Percentiles rank a stretch among this genome's conserved stretches.
phyloP scores from a whole-genome alignment of 2,888 invertebrate species.

The Polydrusus pterygomalis region DNA sequence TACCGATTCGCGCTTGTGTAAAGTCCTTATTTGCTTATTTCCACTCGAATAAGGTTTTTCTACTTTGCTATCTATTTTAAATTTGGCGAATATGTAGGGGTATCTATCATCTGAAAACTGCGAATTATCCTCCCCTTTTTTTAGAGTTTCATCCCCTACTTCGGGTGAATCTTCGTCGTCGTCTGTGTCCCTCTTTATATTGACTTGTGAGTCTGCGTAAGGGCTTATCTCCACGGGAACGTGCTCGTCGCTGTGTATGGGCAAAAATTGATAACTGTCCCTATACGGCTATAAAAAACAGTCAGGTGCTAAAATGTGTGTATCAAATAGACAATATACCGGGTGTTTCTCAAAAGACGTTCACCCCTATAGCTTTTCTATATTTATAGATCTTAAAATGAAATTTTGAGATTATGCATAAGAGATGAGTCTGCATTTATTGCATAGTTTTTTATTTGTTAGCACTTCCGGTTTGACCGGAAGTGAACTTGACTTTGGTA shows the following conservation, averaged over 20 bases:
- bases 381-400: too few species aligned
- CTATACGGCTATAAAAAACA: slow-evolving; percentile 59
- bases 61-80: slow-evolving; percentile 62
- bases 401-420: too few species aligned
- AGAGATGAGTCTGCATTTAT: too few species aligned
- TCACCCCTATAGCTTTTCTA: too few species aligned
- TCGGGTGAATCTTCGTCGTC: slow-evolving; percentile 16
- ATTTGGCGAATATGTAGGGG: slow-evolving; percentile 64
- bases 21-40: slow-evolving; percentile 24
- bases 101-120: slow-evolving; percentile 57
- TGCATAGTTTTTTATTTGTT: too few species aligned
- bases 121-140: slow-evolving; percentile 31
- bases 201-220: slow-evolving; percentile 17
- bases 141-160: slow-evolving; percentile 48
- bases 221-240: slow-evolving; percentile 60
- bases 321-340: too few species aligned
- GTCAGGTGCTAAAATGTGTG: too few species aligned
- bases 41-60: slow-evolving; percentile 46
- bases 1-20: slow-evolving; percentile 53
- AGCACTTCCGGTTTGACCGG: too few species aligned
- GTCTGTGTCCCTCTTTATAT: slow-evolving; percentile 22
- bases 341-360: too few species aligned
- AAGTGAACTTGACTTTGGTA: too few species aligned
- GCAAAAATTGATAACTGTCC: slow-evolving; percentile 62
- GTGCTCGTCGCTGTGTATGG: slow-evolving; percentile 59